Evolutionary conservation across 2,888 invertebrate genomes (phyloP).

Genomic region (Nebria brevicollis): DNA sequence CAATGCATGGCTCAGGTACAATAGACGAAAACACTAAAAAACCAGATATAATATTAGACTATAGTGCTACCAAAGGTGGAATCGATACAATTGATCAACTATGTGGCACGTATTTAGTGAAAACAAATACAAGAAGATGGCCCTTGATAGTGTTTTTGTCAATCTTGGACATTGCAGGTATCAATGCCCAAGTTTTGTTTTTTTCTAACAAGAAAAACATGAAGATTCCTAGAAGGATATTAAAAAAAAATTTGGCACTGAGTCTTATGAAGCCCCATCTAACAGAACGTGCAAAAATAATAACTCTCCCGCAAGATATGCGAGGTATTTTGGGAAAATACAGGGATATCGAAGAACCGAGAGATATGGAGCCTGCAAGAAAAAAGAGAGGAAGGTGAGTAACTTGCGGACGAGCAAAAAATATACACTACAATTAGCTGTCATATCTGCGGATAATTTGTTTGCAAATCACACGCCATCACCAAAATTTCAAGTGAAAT

Average conservation of each 20-base stretch:
- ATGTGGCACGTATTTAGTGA: conserved; percentile 3
- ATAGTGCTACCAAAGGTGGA: conserved; percentile 19
- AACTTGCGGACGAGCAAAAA: conserved; percentile 17
- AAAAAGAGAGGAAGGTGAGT: background rate
- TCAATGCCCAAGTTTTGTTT: background rate
- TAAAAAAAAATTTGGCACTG: too few species aligned
- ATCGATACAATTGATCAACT: conserved; percentile 18
- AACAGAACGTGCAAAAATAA: conserved; percentile 14
- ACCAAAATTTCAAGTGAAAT: background rate
- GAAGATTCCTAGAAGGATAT: too few species aligned
- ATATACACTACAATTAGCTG: conserved; percentile 7
- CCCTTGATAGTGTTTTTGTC: conserved; percentile 13
- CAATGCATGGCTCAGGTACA: background rate
- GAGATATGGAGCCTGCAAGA: conserved; percentile 10
- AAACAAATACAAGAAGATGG: too few species aligned
- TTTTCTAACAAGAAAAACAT: too few species aligned
- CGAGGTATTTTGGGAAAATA: conserved; percentile 3
- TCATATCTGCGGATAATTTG: background rate
- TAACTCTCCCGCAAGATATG: conserved; percentile 9
- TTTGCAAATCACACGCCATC: background rate
- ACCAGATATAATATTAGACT: conserved; percentile 14
- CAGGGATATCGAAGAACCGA: background rate
- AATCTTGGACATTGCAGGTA: conserved; percentile 21
- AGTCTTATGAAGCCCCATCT: too few species aligned
- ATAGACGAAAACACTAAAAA: conserved; percentile 25